phyloP scores from a whole-genome alignment of 2,888 invertebrate genomes.

The Thecocarcelia acutangulata region DNA sequence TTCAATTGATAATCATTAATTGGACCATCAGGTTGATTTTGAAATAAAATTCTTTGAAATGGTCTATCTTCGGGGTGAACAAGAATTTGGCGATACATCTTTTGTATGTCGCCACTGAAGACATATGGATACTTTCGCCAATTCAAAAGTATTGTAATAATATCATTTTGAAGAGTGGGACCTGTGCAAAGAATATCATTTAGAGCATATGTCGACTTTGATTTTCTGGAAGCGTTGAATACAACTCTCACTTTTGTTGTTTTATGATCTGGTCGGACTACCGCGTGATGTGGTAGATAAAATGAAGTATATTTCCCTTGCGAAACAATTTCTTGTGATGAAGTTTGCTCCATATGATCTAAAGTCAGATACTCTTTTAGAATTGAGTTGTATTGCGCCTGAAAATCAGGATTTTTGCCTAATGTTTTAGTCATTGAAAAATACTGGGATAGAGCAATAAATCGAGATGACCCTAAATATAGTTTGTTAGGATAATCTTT shows the following conservation, averaged over 20 bases:
- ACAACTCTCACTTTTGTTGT: too few relatives aligned
- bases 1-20: slow-evolving; percentile 50
- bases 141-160: slow-evolving; percentile 41
- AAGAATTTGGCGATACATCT: too few relatives aligned
- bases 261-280: too few relatives aligned
- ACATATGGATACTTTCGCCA: slow-evolving; percentile 60
- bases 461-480: slow-evolving; percentile 16
- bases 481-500: slow-evolving; percentile 15
- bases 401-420: slow-evolving; percentile 3
- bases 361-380: slow-evolving; percentile 43
- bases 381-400: slow-evolving; percentile 6
- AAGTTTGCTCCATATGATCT: slow-evolving; percentile 43
- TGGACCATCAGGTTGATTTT: background rate
- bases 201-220: slow-evolving; percentile 25
- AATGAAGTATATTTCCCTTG: slow-evolving; percentile 21
- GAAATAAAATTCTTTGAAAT: slow-evolving; percentile 66
- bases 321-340: slow-evolving; percentile 26
- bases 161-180: slow-evolving; percentile 60
- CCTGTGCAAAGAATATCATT: slow-evolving; percentile 62
- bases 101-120: too few relatives aligned
- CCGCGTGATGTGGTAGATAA: slow-evolving; percentile 49
- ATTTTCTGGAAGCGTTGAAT: slow-evolving; percentile 67
- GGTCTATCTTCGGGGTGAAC: too few relatives aligned
- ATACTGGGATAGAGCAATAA: slow-evolving; percentile 21
- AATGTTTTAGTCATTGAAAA: slow-evolving; percentile 15